A percentile compares a stretch with the other conserved stretches of the same genome.
Evolutionary conservation across 92 coral and sea anemone genomes (phyloP).

Genomic region (Phenganax stokvisi): DNA sequence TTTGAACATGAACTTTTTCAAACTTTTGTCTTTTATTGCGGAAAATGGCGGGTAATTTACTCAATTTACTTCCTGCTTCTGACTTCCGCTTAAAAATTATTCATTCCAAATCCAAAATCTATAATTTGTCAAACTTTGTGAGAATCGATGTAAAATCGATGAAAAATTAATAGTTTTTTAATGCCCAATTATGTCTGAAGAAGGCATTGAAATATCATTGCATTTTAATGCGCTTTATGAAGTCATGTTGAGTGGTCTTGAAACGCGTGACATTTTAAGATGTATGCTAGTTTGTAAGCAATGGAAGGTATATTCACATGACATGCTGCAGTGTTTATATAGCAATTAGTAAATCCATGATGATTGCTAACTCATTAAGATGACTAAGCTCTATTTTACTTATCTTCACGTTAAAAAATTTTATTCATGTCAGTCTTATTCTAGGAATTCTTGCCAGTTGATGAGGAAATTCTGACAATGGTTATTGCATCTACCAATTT

Average conservation of each 20-base stretch:
- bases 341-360: neutral
- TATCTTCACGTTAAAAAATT: too few relatives aligned
- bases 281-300: conserved; percentile 9
- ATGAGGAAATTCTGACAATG: neutral
- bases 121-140: neutral
- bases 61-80: neutral
- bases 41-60: too few relatives aligned
- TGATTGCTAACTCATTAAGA: neutral
- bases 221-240: neutral
- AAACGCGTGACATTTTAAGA: neutral
- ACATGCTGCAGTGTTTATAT: neutral
- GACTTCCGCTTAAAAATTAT: neutral
- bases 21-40: too few relatives aligned
- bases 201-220: neutral
- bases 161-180: neutral
- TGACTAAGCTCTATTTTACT: too few relatives aligned
- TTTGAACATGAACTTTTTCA: too few relatives aligned
- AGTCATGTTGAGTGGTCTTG: neutral
- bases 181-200: neutral
- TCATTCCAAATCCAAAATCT: neutral
- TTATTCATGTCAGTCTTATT: too few relatives aligned
- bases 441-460: neutral
- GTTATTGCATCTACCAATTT: neutral
- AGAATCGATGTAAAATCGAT: neutral
- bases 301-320: neutral